These are phyloP conservation scores for Drosophila kohkoa DNA, from an alignment of 1,140 invertebrate species.

Conservation along the genomic window DNA sequence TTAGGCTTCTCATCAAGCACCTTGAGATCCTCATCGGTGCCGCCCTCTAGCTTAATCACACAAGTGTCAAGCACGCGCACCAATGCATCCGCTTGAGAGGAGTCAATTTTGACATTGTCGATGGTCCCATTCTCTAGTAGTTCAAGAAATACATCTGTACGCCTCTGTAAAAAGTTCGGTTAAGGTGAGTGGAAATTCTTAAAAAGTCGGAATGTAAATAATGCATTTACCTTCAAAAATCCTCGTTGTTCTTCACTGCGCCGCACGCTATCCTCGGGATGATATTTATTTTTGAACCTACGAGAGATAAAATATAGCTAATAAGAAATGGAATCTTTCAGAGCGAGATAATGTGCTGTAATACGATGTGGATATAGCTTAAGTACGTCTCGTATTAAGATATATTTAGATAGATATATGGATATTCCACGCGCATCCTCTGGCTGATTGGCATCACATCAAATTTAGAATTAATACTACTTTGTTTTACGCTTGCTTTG, in stretches of 20 bases:
- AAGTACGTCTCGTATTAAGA: not conserved
- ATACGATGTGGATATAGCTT: not conserved
- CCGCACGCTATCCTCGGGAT: constrained; percentile 97
- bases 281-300: constrained; percentile 99
- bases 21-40: constrained; percentile 96
- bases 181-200: not conserved
- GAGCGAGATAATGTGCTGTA: not conserved
- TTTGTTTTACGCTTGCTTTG: constrained; percentile 5
- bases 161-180: constrained; percentile 85
- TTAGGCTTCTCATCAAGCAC: constrained; percentile 90
- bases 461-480: constrained; percentile 15
- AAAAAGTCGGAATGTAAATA: not conserved
- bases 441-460: constrained; percentile 23
- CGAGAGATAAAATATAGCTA: constrained; percentile 29
- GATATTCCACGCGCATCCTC: constrained; percentile 19
- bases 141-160: constrained; percentile 96
- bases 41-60: constrained; percentile 98
- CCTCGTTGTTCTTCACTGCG: constrained; percentile 94
- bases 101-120: constrained; percentile 93
- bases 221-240: constrained; percentile 90
- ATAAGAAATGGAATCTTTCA: not conserved
- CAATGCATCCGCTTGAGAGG: constrained; percentile 93
- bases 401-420: constrained; percentile 3
- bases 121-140: constrained; percentile 91
- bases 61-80: constrained; percentile 97